These are phyloP conservation scores for Cerastis rubricosa DNA, from an alignment of 2,888 invertebrate species.

Conservation along the genomic window DNA sequence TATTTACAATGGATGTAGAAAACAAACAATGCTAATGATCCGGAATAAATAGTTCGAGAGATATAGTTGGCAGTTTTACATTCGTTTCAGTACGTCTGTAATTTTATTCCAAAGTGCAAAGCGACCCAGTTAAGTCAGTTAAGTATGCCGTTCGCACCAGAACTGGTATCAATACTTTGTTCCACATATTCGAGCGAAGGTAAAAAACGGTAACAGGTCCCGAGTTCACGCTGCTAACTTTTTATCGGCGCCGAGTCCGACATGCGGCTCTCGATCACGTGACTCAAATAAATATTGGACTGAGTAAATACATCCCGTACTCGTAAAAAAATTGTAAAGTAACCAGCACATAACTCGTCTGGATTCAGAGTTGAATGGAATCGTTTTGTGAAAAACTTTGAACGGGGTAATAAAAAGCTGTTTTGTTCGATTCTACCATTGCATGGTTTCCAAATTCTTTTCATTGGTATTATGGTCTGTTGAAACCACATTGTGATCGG, in stretches of 20 bases:
- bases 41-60: background rate
- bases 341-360: constrained; percentile 10
- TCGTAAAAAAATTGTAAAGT: constrained; percentile 19
- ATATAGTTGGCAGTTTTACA: background rate
- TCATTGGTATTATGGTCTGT: constrained; percentile 24
- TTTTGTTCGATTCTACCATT: constrained; percentile 28
- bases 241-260: constrained; percentile 11
- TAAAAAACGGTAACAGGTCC: constrained; percentile 1
- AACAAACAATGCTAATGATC: background rate
- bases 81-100: background rate
- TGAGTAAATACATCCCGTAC: constrained; percentile 16
- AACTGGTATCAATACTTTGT: constrained; percentile 4
- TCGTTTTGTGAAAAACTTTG: constrained; percentile 44
- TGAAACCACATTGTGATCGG: constrained; percentile 23
- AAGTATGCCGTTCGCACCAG: background rate
- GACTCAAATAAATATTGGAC: constrained; percentile 32
- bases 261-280: constrained; percentile 8
- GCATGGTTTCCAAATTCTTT: constrained; percentile 16
- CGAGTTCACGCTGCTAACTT: constrained; percentile 11
- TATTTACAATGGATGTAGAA: background rate
- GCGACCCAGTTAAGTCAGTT: background rate
- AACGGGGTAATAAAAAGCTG: constrained; percentile 19
- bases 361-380: constrained; percentile 19
- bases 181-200: background rate
- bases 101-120: background rate